A percentile compares a stretch with the other conserved stretches of the same genome.
phyloP scores from a whole-genome alignment of 2,797 vertebrate species.

The Sphenodon punctatus region DNA sequence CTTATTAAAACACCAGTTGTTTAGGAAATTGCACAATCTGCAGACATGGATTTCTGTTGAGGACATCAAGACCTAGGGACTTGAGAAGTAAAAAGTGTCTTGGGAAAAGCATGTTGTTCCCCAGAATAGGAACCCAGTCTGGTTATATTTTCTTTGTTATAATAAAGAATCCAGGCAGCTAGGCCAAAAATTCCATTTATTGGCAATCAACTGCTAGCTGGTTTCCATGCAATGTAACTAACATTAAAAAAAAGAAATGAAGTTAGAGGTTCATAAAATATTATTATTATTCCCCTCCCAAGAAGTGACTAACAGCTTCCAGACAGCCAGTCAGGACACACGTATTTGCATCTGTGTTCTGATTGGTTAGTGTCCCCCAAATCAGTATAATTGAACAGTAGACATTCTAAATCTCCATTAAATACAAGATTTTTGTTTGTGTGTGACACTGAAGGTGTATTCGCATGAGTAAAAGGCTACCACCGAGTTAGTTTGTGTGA shows the following conservation, averaged over 20 bases:
- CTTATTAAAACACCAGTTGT: rapidly evolving
- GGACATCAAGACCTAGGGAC: not conserved
- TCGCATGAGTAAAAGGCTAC: no score
- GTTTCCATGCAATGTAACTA: not conserved
- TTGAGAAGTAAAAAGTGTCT: not conserved
- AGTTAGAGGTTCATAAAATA: not conserved
- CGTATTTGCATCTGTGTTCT: rapidly evolving
- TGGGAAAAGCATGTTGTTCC: no score
- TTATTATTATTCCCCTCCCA: not conserved
- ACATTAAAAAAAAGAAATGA: not conserved
- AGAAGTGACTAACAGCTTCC: not conserved
- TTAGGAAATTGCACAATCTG: rapidly evolving
- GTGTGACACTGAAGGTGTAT: rapidly evolving
- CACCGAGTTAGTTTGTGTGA: no score
- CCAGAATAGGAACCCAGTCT: rapidly evolving
- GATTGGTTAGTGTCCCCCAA: not conserved
- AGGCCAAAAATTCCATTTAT: constrained; percentile 10
- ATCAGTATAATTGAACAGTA: not conserved
- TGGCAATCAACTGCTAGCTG: constrained; percentile 5
- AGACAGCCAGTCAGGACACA: not conserved
- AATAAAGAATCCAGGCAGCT: not conserved
- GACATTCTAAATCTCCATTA: not conserved
- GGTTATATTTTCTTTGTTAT: not conserved
- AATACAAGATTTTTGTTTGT: no score
- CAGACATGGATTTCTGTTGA: not conserved